Conservation (phyloP, 35 echinoderm and acorn worm genomes). For the Nesometra sesokonis region DNA sequence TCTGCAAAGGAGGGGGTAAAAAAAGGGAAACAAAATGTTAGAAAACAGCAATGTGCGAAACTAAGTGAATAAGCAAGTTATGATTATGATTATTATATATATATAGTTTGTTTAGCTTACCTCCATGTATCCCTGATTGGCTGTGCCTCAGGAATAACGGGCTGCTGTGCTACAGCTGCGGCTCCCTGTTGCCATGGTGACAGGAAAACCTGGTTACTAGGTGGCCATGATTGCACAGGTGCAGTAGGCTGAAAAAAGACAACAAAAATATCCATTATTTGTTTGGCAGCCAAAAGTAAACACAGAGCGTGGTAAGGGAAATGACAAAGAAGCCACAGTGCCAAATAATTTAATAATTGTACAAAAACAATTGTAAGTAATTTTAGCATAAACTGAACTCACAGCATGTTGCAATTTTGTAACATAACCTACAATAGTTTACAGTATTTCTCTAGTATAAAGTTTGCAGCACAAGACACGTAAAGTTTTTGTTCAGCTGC, state of each 20-base stretch:
- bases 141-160: conserved; percentile 99
- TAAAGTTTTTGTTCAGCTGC: no score
- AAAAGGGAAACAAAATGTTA: background rate
- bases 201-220: conserved; percentile 74
- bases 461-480: no score
- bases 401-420: no score
- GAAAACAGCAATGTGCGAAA: background rate
- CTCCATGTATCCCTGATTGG: conserved; percentile 97
- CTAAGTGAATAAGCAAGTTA: background rate
- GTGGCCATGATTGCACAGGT: conserved; percentile 92
- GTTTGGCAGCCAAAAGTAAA: no score
- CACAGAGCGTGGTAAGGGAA: no score
- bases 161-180: conserved; percentile 89
- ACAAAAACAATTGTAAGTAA: no score
- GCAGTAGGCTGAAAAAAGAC: conserved; percentile 46
- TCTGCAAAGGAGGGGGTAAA: conserved; percentile 32
- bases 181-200: conserved; percentile 99
- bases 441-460: no score
- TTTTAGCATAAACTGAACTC: no score
- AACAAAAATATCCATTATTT: background rate
- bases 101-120: conserved; percentile 16
- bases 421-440: no score
- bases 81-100: no score
- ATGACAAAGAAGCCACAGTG: no score
- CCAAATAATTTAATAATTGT: no score